Evolutionary conservation across 2,888 invertebrate species (phyloP), one percentile per base, ranked within the genome.

Genomic region (Cheilosia urbana): DNA sequence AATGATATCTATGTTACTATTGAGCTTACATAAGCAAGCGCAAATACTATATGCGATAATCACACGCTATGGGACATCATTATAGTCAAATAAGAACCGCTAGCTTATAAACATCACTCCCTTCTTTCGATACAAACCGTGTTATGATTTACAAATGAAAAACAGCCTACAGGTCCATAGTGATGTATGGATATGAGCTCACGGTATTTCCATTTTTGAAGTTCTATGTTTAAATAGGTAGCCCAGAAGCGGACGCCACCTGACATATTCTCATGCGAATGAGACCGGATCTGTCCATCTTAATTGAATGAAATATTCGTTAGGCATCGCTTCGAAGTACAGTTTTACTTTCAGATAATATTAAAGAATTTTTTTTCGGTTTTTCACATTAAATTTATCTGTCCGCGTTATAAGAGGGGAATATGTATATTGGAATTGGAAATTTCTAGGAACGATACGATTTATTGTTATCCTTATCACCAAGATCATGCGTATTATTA

Each of bases 221-320:
- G 58, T 60, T 58, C 60, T 24, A 63, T 58, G 34, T 58, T 69
- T 37, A n/a, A 60, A 47, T 66, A 76, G 34, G 72, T 71, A 75
- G 24, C 68, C 63, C 62, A 80, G 30, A 75, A 76, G 75, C 73
- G 80, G 80, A 84, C 84, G 84, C 81, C 80, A 85, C 81, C 85
- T 85, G 81, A 81, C 60, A 72, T 71, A 81, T 80, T 69, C 80
- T 63, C 81, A 77, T 72, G 62, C 71, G 58, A 82, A 69, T 82
- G 82, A 87, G 87, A 69, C 87, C 87, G 87, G 87, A 87, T 87
- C 82, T 87, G 87, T 87, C 87, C 77, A 87, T 87, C 77, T 82
- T 72, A 87, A 87, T 87, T 78, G 66, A 85, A 85, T 72, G 6
- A 55, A 77, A 78, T 77, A 62, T 82, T 77, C 58, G 77, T 77